Conservation (phyloP, 2,113 vertebrate species). For the Rana temporaria region DNA sequence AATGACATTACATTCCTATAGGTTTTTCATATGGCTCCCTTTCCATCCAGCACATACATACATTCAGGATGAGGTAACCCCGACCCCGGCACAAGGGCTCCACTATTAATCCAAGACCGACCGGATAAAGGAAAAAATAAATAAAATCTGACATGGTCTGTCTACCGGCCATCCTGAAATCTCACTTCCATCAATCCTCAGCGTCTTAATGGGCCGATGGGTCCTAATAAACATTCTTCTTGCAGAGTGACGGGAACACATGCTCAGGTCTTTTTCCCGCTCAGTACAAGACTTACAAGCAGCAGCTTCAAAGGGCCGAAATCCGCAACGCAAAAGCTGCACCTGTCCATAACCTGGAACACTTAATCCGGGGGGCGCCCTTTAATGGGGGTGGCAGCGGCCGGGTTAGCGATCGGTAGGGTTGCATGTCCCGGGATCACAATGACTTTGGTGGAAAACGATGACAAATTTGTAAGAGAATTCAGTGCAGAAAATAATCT, state of each 20-base stretch:
- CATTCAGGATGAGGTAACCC: too few species aligned
- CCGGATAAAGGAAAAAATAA: too few species aligned
- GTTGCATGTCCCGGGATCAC: neutral
- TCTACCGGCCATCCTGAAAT: too few species aligned
- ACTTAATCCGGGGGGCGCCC: conserved; percentile 27
- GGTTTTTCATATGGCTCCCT: too few species aligned
- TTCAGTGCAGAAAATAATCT: neutral
- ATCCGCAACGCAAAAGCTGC: neutral
- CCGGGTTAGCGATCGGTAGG: conserved; percentile 18
- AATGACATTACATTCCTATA: too few species aligned
- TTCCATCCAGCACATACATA: too few species aligned
- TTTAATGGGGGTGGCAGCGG: conserved; percentile 30
- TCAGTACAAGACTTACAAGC: neutral
- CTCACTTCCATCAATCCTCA: too few species aligned
- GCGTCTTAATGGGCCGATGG: neutral
- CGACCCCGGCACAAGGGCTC: too few species aligned
- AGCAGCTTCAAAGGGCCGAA: conserved; percentile 38
- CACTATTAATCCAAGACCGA: too few species aligned
- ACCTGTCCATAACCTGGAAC: conserved; percentile 49
- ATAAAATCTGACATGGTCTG: too few species aligned
- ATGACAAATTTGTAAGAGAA: neutral
- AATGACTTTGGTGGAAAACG: neutral
- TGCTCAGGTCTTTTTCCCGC: neutral
- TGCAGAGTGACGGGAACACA: conserved; percentile 39
- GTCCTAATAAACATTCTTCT: neutral